Evolutionary conservation across 2,888 invertebrate genomes (phyloP), one percentile per base, ranked within the genome.

Genomic region (Adelognathus sp.): DNA sequence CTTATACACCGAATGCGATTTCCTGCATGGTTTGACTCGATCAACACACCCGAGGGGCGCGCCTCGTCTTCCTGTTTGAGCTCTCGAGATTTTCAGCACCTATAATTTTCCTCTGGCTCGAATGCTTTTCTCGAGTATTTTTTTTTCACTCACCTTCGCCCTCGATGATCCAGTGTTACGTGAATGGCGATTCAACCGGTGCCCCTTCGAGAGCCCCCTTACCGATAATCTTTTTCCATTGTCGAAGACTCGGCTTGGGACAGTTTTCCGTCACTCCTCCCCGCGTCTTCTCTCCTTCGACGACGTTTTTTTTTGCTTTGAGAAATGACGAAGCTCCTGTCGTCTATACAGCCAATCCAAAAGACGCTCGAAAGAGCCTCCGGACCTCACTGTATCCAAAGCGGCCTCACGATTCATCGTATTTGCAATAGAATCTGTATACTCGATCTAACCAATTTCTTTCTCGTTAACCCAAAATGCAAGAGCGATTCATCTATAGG

Each of bases 21-120:
- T 90, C 86, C 85, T 86, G 90, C 89, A 87, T 88, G 89, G 89
- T 85, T 88, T 87, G 88, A 84, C 86, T 84, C 84, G 86, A 77
- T 84, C 75, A 64, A 83, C n/a, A 80, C 54, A 67, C 44, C 63
- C 81, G 76, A 80, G 60, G 78, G 81, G 83, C 56, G 83, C 56
- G 31, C 31, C 76, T 77, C 81, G 80, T 83, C 85, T 87, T 88
- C 88, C 90, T 89, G 90, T 90, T 90, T 90, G 86, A 88, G 81
- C 86, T 79, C 79, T 84, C 79, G 85, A 87, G 88, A 90, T 91
- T 89, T 89, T 85, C 88, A 89, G 86, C 91, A 90, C 91, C 91
- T 91, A 90, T 90, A 90, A 90, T 90, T 90, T 90, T 86, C 81
- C 63, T 70, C 72, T 72, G 77, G 73, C 67, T 61, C 50, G n/a